Evolutionary conservation across 2,797 vertebrate species (phyloP).

Genomic region (Champsocephalus gunnari): DNA sequence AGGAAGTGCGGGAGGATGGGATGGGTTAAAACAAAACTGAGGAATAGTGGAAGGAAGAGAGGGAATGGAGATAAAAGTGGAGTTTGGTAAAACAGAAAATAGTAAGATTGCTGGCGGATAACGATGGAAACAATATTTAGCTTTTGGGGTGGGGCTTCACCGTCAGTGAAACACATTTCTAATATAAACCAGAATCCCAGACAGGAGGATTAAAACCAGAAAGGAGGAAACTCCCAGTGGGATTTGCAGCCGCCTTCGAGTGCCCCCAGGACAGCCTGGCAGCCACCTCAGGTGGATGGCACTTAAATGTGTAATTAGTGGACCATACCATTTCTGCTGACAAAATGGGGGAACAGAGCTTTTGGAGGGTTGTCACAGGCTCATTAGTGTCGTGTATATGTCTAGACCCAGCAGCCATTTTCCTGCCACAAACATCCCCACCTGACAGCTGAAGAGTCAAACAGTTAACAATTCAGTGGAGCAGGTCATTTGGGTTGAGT

Average conservation of each 20-base stretch:
- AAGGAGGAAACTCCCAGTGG: constrained; percentile 47
- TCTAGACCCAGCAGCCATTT: constrained; percentile 64
- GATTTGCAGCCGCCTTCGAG: constrained; percentile 25
- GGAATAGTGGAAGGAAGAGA: constrained; percentile 1
- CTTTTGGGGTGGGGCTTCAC: constrained; percentile 1
- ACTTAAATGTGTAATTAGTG: constrained; percentile 75
- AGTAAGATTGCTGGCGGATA: constrained; percentile 11
- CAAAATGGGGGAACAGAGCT: background rate
- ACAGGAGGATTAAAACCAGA: constrained; percentile 36
- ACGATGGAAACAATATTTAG: constrained; percentile 9
- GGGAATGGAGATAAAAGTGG: constrained; percentile 26
- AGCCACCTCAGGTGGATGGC: constrained; percentile 62
- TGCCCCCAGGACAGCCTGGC: constrained; percentile 48
- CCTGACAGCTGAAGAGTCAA: constrained; percentile 57
- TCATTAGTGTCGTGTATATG: constrained; percentile 56
- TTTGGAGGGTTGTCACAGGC: constrained; percentile 46
- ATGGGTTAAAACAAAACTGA: constrained; percentile 17
- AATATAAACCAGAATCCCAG: constrained; percentile 37
- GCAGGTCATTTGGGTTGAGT: constrained; percentile 75
- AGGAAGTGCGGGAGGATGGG: constrained; percentile 39
- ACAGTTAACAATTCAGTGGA: constrained; percentile 64
- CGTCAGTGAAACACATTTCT: constrained; percentile 9
- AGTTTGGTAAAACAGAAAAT: background rate
- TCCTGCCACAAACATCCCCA: constrained; percentile 32
- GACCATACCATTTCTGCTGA: constrained; percentile 62